Evolutionary conservation across 2,113 vertebrate species (phyloP), one percentile per base, ranked within the genome.

Genomic region (Dipodomys spectabilis): DNA sequence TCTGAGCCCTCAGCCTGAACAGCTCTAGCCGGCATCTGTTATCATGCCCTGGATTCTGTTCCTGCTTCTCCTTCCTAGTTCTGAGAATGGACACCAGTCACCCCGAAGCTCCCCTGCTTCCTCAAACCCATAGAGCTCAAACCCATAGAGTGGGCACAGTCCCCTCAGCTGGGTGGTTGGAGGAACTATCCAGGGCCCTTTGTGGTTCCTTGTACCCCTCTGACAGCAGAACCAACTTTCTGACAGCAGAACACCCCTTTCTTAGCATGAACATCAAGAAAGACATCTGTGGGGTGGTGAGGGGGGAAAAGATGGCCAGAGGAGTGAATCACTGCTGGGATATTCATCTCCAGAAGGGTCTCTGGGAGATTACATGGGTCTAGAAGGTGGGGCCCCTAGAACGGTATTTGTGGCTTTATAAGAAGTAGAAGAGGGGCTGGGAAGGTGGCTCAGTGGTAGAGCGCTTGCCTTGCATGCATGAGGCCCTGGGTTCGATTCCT

Each of bases 31-130:
- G 67, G 30, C 72, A 72, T 25, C 39, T 74, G 79, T 67, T 28
- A 2, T 73, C 35, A 49, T 3, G 45, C 6, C 49, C 16, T 8
- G 19, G 32, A 87, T 95, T 94, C 62, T 65, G 53, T n/a, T 82
- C 57, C 74, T 74, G 73, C 71, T 93, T 92, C 67, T 28, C 5
- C 49, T 90, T 91, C 20, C 27, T 73, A 60, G 81, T 90, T 88
- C 64, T 69, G 57, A 25, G 77, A 89, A 53, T 9, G 1, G 4
- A 39, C 6, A 2, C 11, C 35, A 64, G 57, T 78, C 39, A 82
- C 27, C 57, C n/a, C 20, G 35, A 53, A 88, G 23, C 3, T n/a
- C 73, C 73, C 78, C 20, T 20, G 27, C 45, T 95, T 94, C 91
- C 91, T 93, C 49, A 82, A 82, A 90, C 19, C 65, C 27, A 22